Evolutionary conservation across 1,140 invertebrate genomes (phyloP), one percentile per base, ranked within the genome.

Genomic region (Aphelinus certus): DNA sequence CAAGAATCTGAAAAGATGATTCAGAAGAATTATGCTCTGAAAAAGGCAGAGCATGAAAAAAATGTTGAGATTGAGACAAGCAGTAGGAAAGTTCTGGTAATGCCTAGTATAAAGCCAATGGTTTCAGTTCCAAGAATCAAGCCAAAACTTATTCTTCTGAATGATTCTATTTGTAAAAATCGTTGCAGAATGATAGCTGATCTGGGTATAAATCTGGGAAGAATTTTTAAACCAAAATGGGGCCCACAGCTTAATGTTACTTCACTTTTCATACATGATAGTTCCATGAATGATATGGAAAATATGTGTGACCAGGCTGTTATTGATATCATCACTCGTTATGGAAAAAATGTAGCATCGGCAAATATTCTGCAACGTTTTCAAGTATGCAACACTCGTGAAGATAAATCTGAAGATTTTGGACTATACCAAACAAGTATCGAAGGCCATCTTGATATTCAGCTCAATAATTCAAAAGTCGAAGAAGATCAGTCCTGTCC

Each of bases 201-300:
- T 65, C 57, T 26, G 2, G 66, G 73, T 66, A 84, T 88, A 71
- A 84, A 92, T 91, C 88, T 85, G 81, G 92, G 93, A 1, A 89
- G 93, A 2, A 91, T 91, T 69, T 94, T 92, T 74, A 91, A 94
- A 79, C 89, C 93, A 0, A 93, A 93, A 1, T 97, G 95, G 92
- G 92, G 92, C 0, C 91, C 91, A 1, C 89, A 89, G n/a, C 90
- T 92, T 26, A 76, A 90, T 89, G 0, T 79, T 96, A 5, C 26
- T 26, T 26, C 26, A 26, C 26, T 26, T 26, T 26, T 26, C 26
- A 26, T 26, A 26, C 26, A 26, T 26, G 26, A 26, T 26, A 26
- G 26, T 26, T 26, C 26, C 26, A 26, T 26, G 26, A 26, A 26
- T 26, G 26, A 26, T 26, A 26, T 26, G 26, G 26, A 26, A 26